phyloP scores from a whole-genome alignment of 2,113 vertebrate genomes.

The Corythornis vintsioides region DNA sequence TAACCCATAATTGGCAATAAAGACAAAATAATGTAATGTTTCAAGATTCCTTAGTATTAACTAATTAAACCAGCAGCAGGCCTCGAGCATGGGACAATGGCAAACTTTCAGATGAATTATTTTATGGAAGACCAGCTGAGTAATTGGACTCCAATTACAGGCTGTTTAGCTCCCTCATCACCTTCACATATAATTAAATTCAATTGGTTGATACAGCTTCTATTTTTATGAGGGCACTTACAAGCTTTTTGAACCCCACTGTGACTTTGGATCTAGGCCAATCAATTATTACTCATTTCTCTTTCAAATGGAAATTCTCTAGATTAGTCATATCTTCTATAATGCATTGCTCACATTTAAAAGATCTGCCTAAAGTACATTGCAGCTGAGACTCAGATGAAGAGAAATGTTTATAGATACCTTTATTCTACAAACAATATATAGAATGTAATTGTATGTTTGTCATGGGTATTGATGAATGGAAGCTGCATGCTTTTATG shows the following conservation, averaged over 20 bases:
- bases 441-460: background rate
- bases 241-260: conserved; percentile 82
- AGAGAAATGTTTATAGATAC: conserved; percentile 4
- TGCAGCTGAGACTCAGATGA: background rate
- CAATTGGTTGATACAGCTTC: conserved; percentile 84
- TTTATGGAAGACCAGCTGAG: conserved; percentile 86
- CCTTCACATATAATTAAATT: conserved; percentile 87
- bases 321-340: conserved; percentile 72
- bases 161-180: conserved; percentile 83
- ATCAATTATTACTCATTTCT: conserved; percentile 83
- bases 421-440: background rate
- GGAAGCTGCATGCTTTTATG: background rate
- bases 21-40: conserved; percentile 81
- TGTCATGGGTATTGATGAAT: background rate
- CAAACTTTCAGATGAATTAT: conserved; percentile 84
- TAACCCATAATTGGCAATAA: conserved; percentile 81
- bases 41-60: conserved; percentile 80
- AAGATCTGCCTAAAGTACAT: conserved; percentile 15
- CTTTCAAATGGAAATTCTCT: conserved; percentile 82
- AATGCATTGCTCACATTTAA: conserved; percentile 35
- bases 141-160: conserved; percentile 86
- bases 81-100: conserved; percentile 77
- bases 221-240: conserved; percentile 85
- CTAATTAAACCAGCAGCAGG: conserved; percentile 80
- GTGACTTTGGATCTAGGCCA: conserved; percentile 81